Conservation (phyloP, 2,113 vertebrate genomes). For the Scalopus aquaticus region DNA sequence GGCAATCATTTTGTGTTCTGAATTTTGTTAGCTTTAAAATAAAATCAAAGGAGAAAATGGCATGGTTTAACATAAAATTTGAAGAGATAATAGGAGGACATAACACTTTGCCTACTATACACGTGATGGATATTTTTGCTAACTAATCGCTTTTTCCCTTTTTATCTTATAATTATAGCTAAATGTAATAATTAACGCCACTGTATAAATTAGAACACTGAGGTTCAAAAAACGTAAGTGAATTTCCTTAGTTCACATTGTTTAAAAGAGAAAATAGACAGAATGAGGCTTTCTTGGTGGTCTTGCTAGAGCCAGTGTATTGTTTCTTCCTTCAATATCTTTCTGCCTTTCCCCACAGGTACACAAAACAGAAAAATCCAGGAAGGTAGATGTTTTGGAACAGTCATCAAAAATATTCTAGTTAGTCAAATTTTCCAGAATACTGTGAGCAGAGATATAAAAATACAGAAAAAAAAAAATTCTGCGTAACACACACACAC, state of each 20-base stretch:
- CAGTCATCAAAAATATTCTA: not conserved
- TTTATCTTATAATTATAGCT: not conserved
- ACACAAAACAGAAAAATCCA: not conserved
- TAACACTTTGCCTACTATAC: not conserved
- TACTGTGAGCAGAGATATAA: not conserved
- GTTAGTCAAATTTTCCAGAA: not conserved
- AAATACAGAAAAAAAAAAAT: not conserved
- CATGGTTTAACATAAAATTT: not conserved
- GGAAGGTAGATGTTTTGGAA: not conserved
- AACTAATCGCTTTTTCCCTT: not conserved
- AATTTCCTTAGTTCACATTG: not conserved
- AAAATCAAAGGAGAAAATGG: not conserved
- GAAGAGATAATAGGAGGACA: not conserved
- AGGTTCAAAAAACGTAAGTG: not conserved
- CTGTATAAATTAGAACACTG: not conserved
- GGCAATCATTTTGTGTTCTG: not conserved
- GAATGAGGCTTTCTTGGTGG: not conserved
- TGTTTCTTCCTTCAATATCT: not conserved
- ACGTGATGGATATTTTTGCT: not conserved
- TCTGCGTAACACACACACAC: not conserved
- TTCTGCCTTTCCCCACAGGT: not conserved
- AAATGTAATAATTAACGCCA: not conserved
- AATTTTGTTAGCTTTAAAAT: not conserved
- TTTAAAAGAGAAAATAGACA: not conserved
- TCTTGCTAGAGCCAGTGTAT: not conserved